Evolutionary conservation across 2,888 invertebrate genomes (phyloP), one percentile per base, ranked within the genome.

Genomic region (Heliconius cydno): DNA sequence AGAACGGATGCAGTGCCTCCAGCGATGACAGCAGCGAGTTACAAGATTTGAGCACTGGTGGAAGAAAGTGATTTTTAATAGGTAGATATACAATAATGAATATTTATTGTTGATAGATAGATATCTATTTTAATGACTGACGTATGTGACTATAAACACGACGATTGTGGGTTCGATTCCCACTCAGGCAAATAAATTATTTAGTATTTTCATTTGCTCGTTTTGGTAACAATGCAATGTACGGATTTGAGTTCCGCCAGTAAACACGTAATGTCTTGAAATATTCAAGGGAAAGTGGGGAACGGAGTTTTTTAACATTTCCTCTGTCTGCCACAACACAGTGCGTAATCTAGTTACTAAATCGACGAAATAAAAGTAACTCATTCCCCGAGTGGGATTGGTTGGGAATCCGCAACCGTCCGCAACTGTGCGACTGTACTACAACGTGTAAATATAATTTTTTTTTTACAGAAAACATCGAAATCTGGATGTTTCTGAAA

Each of bases 1-100:
- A 95, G 89, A 92, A 95, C 92, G 95, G 95, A 84, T 88, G 95
- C 92, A 87, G 94, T 87, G 93, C 94, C 73, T 95, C 94, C 80
- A 94, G 94, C 52, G 95, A 95, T 77, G 93, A 93, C 85, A 94
- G 93, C 89, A 93, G 95, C 80, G 95, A 95, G 81, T 90, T 95
- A 22, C 95, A 95, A 86, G 95, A 95, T 87, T 90, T 95, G 79
- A 95, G 94, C 88, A 94, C 94, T 67, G 93, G 93, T 0, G 86
- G 86, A 34, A 90, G 95, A 85, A 94, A 95, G 92, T 94, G 92
- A 93, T 78, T 28, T n/a, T 70, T 41, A 12, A 9, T 71, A 38
- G 68, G 63, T 65, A 28, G 28, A 3, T 28, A 28, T 28, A 28
- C 28, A 28, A 28, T 95, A 28, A 28, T 28, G 3, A 28, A 30